Evolutionary conservation across 2,113 vertebrate species (phyloP), one percentile per base, ranked within the genome.

Genomic region (Poicephalus gulielmi): DNA sequence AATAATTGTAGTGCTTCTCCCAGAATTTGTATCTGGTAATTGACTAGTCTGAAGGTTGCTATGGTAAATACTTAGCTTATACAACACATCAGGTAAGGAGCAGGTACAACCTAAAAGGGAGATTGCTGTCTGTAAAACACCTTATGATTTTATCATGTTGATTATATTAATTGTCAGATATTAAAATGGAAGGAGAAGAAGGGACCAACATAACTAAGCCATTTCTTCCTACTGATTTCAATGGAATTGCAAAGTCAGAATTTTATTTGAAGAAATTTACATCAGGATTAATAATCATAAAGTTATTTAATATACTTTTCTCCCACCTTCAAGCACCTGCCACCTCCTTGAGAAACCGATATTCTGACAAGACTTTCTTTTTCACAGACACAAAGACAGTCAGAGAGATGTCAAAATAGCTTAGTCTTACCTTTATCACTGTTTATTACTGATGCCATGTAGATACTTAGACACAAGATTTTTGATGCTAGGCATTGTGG

Each of bases 31-130:
- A 50, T 75, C 81, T 93, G 67, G 23, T 92, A 94, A 95, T 83
- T 97, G 89, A 94, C 60, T 93, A 86, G 39, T 86, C 79, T 96
- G 89, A 74, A 95, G 59, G 90, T 92, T 96, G 93, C 94, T 92
- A 90, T 88, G 73, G 91, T 86, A 95, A 96, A 85, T 73, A 78
- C 27, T 79, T 82, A 67, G 20, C 37, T 78, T 52, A 80, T 73
- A 91, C 60, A 91, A 37, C 43, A 47, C 35, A 39, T 20, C 73
- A 14, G 18, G 14, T 8, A 76, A 27, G 60, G 64, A 76, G 27
- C 77, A 80, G 64, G 57, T 41, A 62, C 11, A 47, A 90, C 71
- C 23, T 18, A 15, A 76, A 85, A 74, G 33, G 44, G 20, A 92
- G 59, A 44, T 27, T 47, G 33, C 14, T 35, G 7, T 46, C 55